Evolutionary conservation across 2,797 vertebrate genomes (phyloP).

Genomic region (Molossus alvarezi): DNA sequence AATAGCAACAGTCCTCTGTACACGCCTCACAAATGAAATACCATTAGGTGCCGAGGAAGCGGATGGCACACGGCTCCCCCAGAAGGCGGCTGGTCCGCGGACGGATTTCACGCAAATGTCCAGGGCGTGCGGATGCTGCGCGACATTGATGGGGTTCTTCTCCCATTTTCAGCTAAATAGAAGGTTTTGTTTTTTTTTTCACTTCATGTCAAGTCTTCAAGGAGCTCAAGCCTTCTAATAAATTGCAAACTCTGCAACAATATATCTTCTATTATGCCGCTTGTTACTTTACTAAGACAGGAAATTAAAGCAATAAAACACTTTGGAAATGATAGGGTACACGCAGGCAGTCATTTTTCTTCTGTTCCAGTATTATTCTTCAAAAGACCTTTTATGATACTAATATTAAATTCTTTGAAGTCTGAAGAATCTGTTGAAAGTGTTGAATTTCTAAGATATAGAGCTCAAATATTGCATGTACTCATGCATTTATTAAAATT

Average conservation of each 20-base stretch:
- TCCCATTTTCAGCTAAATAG: slow-evolving; percentile 89
- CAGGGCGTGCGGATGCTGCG: slow-evolving; percentile 72
- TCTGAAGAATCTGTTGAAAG: slow-evolving; percentile 91
- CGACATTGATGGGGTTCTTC: slow-evolving; percentile 85
- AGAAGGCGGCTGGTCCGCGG: slow-evolving; percentile 25
- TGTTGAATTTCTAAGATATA: slow-evolving; percentile 90
- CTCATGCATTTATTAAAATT: slow-evolving; percentile 91
- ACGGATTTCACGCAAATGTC: slow-evolving; percentile 85
- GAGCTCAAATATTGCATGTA: slow-evolving; percentile 89
- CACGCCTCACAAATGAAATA: slow-evolving; percentile 75
- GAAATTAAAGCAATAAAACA: slow-evolving; percentile 94
- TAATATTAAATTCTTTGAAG: slow-evolving; percentile 92
- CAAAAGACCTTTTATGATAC: slow-evolving; percentile 92
- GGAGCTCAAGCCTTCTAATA: slow-evolving; percentile 89
- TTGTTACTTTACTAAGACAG: slow-evolving; percentile 93
- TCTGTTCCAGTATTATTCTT: slow-evolving; percentile 91
- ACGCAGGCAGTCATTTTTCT: slow-evolving; percentile 91
- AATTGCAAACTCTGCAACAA: slow-evolving; percentile 90
- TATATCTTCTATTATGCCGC: slow-evolving; percentile 90
- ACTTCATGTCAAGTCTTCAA: slow-evolving; percentile 89
- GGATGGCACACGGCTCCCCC: slow-evolving; percentile 73
- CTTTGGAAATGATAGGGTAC: slow-evolving; percentile 90
- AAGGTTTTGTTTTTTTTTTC: slow-evolving; percentile 89
- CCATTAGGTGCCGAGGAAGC: slow-evolving; percentile 79
- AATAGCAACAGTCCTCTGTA: slow-evolving; percentile 75